Conservation (phyloP, 2,113 vertebrate species). For the Plestiodon gilberti region DNA sequence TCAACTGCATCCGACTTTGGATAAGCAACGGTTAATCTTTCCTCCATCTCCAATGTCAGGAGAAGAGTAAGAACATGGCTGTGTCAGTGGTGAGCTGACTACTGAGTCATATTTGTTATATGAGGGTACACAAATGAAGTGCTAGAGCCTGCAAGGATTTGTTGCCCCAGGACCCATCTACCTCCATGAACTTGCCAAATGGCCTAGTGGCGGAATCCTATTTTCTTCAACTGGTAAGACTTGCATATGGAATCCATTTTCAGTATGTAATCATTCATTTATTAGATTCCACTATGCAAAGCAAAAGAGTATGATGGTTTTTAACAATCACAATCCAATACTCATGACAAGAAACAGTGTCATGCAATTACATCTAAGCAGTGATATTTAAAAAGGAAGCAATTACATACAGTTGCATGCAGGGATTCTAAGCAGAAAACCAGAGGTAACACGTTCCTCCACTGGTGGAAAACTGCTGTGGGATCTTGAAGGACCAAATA, state of each 20-base stretch:
- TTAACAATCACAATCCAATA: not conserved
- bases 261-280: not conserved
- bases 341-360: not conserved
- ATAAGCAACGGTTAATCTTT: not conserved
- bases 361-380: not conserved
- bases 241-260: not conserved
- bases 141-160: not conserved
- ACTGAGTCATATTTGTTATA: not conserved
- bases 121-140: not conserved
- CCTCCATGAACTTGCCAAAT: not conserved
- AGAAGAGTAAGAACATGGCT: too few relatives aligned
- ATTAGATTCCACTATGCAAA: not conserved
- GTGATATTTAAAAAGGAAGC: constrained; percentile 41
- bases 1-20: not conserved
- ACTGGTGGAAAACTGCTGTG: constrained; percentile 43
- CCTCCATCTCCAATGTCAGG: too few relatives aligned
- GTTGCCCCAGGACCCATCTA: not conserved
- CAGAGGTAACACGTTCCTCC: constrained; percentile 54
- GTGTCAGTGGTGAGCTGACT: not conserved
- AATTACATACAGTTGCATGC: constrained; percentile 56
- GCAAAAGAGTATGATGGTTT: constrained; percentile 44
- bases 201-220: not conserved
- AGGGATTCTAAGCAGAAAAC: constrained; percentile 53
- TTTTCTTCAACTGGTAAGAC: not conserved
- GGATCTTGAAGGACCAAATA: constrained; percentile 58